Evolutionary conservation across 2,888 invertebrate genomes (phyloP), one percentile per base, ranked within the genome.

Genomic region (Cheilosia scutellata): DNA sequence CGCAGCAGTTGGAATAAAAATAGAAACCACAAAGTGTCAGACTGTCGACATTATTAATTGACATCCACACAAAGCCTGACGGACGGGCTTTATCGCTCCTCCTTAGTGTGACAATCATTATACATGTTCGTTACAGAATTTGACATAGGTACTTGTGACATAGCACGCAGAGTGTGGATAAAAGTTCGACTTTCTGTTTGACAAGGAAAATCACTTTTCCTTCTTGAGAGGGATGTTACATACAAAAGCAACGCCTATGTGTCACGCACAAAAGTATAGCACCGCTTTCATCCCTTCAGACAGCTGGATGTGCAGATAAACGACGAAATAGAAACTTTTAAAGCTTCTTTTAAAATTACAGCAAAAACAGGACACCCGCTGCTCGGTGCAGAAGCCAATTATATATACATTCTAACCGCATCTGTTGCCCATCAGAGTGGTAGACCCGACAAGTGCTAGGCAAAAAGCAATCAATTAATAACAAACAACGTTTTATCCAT

Each of bases 171-270:
- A 20, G 57, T 57, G 49, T 44, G 42, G 29, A 66, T 29, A 70
- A 42, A 63, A 74, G 44, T 77, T 71, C n/a, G 65, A 65, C 76
- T 58, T 82, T 63, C 25, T 57, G 55, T 62, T 55, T 78, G 57
- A 83, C 60, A 72, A 66, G 72, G 57, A 44, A 83, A 83, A 68
- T 78, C 65, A 82, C 49, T 82, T 75, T 80, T 68, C 62, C 58
- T 25, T 42, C 27, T 58, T n/a, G 16, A 40, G 44, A 47, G 58
- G 70, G 47, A 25, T 53, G 42, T n/a, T 49, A 27, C 27, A 53
- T 49, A 27, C 27, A 53, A 2, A 16, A 47, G 33, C 58, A 6
- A 66, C 42, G 57, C 37, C 62, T 53, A 33, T 47, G 55, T 75
- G 65, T 57, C 37, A 40, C 55, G 9, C 53, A 63, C n/a, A 74